A percentile compares a stretch with the other conserved stretches of the same genome.
These are phyloP conservation scores for Mesaphorura yosii DNA, from an alignment of 1,140 invertebrate genomes.

Conservation along the genomic window DNA sequence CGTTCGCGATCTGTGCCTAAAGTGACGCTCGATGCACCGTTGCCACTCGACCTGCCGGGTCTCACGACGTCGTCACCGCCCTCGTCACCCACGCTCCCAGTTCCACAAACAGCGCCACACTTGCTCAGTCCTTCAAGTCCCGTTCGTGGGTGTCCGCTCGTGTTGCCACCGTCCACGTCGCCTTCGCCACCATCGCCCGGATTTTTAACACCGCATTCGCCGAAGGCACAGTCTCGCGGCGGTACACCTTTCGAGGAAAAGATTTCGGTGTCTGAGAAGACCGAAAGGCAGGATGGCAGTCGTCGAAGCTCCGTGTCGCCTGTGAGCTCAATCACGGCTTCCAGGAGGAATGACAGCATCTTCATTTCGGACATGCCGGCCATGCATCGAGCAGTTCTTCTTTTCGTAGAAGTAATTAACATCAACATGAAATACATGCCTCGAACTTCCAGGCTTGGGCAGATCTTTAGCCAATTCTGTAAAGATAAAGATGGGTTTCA, in stretches of 20 bases:
- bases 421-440: too few species aligned
- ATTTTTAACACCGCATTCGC: conserved; percentile 28
- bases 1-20: conserved; percentile 44
- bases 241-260: conserved; percentile 22
- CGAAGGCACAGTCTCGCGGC: conserved; percentile 16
- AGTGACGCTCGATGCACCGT: conserved; percentile 40
- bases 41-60: conserved; percentile 36
- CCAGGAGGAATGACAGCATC: conserved; percentile 34
- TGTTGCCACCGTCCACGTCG: conserved; percentile 24
- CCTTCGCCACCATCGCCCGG: conserved; percentile 17
- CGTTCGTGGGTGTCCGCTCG: conserved; percentile 29
- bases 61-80: conserved; percentile 23
- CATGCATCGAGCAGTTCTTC: conserved; percentile 38
- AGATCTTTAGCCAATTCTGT: too few species aligned
- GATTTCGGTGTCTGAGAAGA: conserved; percentile 1
- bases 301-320: conserved; percentile 38
- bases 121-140: conserved; percentile 32
- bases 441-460: too few species aligned
- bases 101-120: conserved; percentile 33
- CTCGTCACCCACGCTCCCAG: conserved; percentile 33
- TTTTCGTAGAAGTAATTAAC: conserved; percentile 39
- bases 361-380: conserved; percentile 36
- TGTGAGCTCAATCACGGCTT: conserved; percentile 33
- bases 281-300: conserved; percentile 30
- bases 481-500: too few species aligned